Base-by-base conservation (phyloP, 2,113 vertebrate species). In the Microcebus griseorufus region DNA sequence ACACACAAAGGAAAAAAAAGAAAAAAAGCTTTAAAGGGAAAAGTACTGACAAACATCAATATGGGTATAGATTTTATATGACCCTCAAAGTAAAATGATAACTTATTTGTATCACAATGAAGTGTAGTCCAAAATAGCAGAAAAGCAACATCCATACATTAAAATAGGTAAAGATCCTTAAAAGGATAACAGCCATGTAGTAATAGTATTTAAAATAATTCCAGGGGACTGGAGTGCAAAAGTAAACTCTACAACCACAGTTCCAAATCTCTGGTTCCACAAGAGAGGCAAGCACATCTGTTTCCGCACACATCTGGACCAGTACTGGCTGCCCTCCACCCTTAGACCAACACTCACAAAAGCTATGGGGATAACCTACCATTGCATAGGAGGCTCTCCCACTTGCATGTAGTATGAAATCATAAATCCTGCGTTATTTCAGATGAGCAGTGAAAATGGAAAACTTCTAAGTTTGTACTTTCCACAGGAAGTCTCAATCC, bases 381-480 rank as follows among this genome's bases (percentile, higher is more conserved):
- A 53, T 67, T 84, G 64, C 94, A 90, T 20, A 70, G 84, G 60
- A 94, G 72, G 94, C 39, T 97, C 95, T 96, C 83, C 89, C 84
- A 20, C 83, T 95, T 93, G 86, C 23, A 58, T 58, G 20, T 65
- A 20, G 53, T 81, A 93, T 93, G 65, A 96, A 97, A 95, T 92
- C 90, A 96, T 96, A 96, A 97, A 94, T 95, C 89, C 80, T 86
- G 10, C 70, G 25, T 93, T 88, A 97, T 93, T 98, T 97, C 80
- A 96, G 95, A 97, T 95, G 97, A 97, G 62, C 73, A 93, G 93
- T 82, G 75, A 86, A 97, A 96, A 93, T 95, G 84, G 85, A 97
- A 97, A 97, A 45, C 96, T 97, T 98, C 94, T 90, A 96, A 88
- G 96, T 92, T 82, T 94, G 90, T 97, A 70, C 97, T 97, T 97